Base-by-base conservation (phyloP, 1,140 invertebrate species). In the Megathymus violae region DNA sequence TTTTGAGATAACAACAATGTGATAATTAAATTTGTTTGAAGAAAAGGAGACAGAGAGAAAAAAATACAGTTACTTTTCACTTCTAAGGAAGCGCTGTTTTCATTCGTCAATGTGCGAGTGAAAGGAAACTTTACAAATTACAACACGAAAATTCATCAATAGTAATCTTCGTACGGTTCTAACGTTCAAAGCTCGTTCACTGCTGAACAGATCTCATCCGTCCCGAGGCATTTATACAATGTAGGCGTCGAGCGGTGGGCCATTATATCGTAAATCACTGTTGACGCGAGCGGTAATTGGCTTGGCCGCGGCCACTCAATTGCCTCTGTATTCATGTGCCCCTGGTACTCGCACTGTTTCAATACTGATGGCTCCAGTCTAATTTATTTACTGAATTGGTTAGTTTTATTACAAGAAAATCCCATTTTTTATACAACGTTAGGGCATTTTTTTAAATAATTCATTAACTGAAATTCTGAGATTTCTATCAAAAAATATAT, bases 231-330 rank as follows among this genome's bases (percentile, higher is more conserved):
- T 88, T 88, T 76, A 82, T 86, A 83, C 85, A 86, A 85, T 86
- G 85, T 88, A 82, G 80, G 83, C 85, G 78, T 73, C 67, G 68
- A 68, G 67, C 69, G 68, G 50, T 52, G 62, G 67, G 76, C 75
- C 73, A 85, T 87, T 89, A 86, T 87, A 80, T 82, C 86, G 79
- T 89, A 89, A 89, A 89, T 89, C 82, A 87, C 62, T 69, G 84
- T 76, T 83, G 86, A 89, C 82, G 78, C 76, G 74, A 73, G 71
- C 78, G 64, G 82, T 88, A 88, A 88, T 88, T 88, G 85, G 75
- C 77, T 76, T 71, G 73, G 77, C 75, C 65, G 74, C 70, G 63
- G 66, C 75, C 72, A 71, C 71, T 74, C 75, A 71, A 83, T 74
- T 71, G 74, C 82, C 77, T 78, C 65, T 70, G 69, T 73, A 78